Conservation (phyloP, 2,113 vertebrate genomes). For the Noctilio leporinus region DNA sequence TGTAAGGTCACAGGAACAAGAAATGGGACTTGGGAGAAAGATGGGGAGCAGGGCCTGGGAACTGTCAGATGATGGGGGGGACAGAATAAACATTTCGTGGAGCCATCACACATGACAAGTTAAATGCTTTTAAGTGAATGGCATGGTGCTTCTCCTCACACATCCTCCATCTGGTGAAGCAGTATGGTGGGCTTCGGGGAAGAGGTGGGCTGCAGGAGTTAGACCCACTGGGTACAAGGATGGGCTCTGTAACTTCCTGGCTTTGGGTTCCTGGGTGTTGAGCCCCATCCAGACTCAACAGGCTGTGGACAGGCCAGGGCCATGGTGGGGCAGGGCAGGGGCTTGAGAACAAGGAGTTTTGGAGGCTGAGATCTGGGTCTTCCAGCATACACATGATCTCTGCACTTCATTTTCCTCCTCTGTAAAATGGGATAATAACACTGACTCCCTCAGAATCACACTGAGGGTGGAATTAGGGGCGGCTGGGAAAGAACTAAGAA, state of each 20-base stretch:
- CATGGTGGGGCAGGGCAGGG: background rate
- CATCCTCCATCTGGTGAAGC: background rate
- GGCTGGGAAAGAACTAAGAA: background rate
- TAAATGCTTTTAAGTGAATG: background rate
- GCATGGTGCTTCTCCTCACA: background rate
- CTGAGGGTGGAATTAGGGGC: background rate
- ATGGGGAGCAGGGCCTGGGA: background rate
- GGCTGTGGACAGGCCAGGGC: background rate
- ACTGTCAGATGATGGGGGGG: background rate
- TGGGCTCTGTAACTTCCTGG: background rate
- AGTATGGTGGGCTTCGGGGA: background rate
- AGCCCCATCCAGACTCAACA: no score
- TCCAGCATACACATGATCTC: background rate
- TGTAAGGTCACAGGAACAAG: background rate
- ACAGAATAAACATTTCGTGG: background rate
- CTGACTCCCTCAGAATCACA: background rate
- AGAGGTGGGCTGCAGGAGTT: background rate
- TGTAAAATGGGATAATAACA: background rate
- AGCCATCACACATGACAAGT: background rate
- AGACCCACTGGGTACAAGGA: background rate
- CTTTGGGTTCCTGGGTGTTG: background rate
- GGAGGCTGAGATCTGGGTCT: background rate
- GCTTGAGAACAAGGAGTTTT: background rate
- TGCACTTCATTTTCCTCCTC: background rate
- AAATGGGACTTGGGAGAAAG: background rate